Evolutionary conservation across 2,888 invertebrate genomes (phyloP).

Genomic region (Fissipunctia ypsillon): DNA sequence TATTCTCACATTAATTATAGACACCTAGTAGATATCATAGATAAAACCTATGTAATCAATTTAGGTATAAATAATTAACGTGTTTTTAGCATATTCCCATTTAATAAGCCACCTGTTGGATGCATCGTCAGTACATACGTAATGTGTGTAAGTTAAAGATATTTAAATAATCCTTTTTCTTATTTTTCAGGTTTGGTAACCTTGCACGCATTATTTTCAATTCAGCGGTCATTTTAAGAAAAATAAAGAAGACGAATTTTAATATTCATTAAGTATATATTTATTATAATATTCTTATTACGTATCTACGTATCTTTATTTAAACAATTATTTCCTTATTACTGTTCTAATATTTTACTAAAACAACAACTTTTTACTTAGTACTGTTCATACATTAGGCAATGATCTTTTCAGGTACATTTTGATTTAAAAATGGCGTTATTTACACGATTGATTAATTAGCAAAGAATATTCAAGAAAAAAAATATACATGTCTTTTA

Average conservation of each 20-base stretch:
- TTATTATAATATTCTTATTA: constrained; percentile 22
- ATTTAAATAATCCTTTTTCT: not conserved
- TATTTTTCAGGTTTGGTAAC: not conserved
- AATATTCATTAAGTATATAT: constrained; percentile 21
- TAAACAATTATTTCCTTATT: too few species aligned
- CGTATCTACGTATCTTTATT: too few species aligned
- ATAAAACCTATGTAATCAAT: constrained; percentile 13
- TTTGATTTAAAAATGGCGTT: not conserved
- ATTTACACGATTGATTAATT: not conserved
- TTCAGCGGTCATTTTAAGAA: too few species aligned
- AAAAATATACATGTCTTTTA: not conserved
- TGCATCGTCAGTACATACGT: not conserved
- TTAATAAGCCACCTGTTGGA: not conserved
- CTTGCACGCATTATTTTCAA: not conserved
- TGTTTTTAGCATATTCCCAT: not conserved
- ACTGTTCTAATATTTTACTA: not conserved
- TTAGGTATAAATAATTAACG: constrained; percentile 15
- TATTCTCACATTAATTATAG: not conserved
- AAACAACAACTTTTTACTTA: not conserved
- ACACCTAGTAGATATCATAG: constrained; percentile 10
- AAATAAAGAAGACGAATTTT: not conserved
- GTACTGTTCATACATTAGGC: not conserved
- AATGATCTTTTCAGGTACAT: not conserved
- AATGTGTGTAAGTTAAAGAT: not conserved
- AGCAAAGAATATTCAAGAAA: too few species aligned